Conservation (phyloP, 2,888 invertebrate species). For the Danaus chrysippus region DNA sequence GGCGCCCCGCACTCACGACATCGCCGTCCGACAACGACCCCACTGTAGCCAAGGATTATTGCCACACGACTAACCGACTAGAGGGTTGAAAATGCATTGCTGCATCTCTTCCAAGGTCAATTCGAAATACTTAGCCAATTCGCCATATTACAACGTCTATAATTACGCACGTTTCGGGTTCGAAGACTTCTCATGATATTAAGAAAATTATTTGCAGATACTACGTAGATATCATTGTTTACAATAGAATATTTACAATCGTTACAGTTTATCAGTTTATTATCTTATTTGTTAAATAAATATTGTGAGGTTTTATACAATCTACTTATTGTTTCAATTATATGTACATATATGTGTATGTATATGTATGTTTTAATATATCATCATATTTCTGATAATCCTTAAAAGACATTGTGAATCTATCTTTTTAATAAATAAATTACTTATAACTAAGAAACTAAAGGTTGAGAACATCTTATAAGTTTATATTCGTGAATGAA, state of each 20-base stretch:
- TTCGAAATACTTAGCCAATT: constrained; percentile 33
- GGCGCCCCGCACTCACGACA: constrained; percentile 47
- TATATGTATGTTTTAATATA: no score
- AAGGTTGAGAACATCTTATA: constrained; percentile 7
- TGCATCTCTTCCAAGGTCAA: constrained; percentile 69
- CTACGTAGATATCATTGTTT: no score
- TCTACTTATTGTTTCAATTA: no score
- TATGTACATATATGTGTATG: no score
- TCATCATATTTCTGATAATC: no score
- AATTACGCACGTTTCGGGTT: constrained; percentile 16
- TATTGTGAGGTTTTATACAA: no score
- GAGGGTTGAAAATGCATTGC: constrained; percentile 75
- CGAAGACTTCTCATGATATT: constrained; percentile 20
- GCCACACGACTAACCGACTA: constrained; percentile 53
- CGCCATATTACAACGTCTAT: constrained; percentile 18
- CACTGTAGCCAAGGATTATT: constrained; percentile 58
- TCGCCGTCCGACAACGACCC: constrained; percentile 53
- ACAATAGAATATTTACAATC: no score
- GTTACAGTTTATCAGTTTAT: no score
- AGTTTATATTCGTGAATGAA: constrained; percentile 12
- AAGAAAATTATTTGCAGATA: background rate
- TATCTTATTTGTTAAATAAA: no score
- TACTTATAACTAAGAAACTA: background rate
- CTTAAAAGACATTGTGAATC: no score
- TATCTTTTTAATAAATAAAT: no score